These are phyloP conservation scores for Pteronotus mesoamericanus DNA, from an alignment of 2,797 vertebrate species.

Conservation along the genomic window DNA sequence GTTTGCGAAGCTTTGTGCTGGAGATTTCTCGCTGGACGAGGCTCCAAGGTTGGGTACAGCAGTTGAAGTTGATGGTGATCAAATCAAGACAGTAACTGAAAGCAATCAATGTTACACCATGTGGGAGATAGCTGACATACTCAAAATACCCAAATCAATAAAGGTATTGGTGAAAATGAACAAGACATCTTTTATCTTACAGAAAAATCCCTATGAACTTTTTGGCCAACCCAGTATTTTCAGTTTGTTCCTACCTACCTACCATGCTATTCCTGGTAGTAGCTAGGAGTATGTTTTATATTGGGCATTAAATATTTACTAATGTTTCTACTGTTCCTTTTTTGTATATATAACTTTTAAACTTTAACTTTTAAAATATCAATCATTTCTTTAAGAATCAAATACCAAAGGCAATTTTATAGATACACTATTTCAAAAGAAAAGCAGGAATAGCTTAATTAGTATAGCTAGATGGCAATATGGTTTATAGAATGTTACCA, in stretches of 20 bases:
- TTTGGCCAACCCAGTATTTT: not conserved
- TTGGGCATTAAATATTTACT: not conserved
- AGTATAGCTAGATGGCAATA: not conserved
- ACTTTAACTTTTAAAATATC: not conserved
- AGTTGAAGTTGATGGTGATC: not conserved
- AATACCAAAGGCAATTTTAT: constrained; percentile 19
- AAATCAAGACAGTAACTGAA: not conserved
- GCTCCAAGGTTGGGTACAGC: not conserved
- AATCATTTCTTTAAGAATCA: not conserved
- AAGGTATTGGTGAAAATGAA: not conserved
- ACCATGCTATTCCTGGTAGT: not conserved
- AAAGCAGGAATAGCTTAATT: not conserved
- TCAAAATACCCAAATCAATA: not conserved
- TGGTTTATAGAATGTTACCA: not conserved
- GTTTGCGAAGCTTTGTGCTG: not conserved
- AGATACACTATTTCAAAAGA: not conserved
- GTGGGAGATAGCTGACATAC: not conserved
- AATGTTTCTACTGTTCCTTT: not conserved
- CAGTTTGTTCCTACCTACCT: not conserved
- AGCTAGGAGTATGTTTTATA: not conserved
- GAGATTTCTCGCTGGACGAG: not conserved
- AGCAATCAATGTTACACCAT: not conserved
- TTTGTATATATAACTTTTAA: not conserved
- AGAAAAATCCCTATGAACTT: not conserved
- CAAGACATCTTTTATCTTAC: not conserved